Evolutionary conservation across 1,140 invertebrate species (phyloP), one percentile per base, ranked within the genome.

Genomic region (Asobara japonica): DNA sequence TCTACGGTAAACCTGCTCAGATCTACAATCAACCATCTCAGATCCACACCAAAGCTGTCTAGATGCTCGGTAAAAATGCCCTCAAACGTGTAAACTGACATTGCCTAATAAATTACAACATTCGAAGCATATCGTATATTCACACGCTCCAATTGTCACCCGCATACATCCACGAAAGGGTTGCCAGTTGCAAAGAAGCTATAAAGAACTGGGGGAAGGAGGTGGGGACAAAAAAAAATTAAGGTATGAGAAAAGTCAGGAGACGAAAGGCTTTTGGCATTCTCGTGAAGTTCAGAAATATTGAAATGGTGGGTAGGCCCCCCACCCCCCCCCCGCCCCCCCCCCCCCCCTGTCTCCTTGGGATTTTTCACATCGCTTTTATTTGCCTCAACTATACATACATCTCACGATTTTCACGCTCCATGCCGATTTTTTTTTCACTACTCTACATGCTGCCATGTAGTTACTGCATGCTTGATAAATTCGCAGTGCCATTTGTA

Each of bases 81-180:
- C n/a, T n/a, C n/a, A n/a, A n/a, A n/a, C n/a, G n/a, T n/a, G n/a
- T n/a, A n/a, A n/a, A n/a, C n/a, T n/a, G n/a, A n/a, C n/a, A n/a
- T n/a, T n/a, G n/a, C n/a, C n/a, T n/a, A n/a, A 36, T 61, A 30
- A 69, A 65, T 36, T 20, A 33, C 18, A 3, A 20, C 20, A 65
- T 36, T 65, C 18, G 7, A 22, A 31, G 33, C 27, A 36, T 36
- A 61, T 38, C 51, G 13, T 22, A 41, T 36, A 36, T 70, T 38
- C 16, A 30, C 69, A 64, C 18, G 36, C 69, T 70, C 69, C 60
- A 60, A 45, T 70, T 64, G 69, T 70, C 25, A 64, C 18, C 10
- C 20, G n/a, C 31, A 29, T 70, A 4, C 29, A 16, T 25, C 13
- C 30, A n/a, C 27, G 25, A 33, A 31, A 33, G 65, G 11, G 36